phyloP scores from a whole-genome alignment of 2,888 invertebrate species.

The Parascotia fuliginaria region DNA sequence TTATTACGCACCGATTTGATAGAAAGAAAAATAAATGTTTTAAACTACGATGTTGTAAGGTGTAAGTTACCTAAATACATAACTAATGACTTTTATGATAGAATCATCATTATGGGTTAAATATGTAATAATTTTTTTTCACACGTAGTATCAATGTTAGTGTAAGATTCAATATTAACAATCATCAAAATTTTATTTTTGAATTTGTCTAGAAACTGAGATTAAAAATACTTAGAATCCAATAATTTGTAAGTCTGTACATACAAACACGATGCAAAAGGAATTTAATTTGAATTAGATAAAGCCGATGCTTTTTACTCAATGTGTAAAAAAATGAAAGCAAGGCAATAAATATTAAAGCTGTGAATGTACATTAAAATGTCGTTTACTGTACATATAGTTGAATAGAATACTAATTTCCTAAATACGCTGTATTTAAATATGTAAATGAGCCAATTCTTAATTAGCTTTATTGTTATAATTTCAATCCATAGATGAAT shows the following conservation, averaged over 20 bases:
- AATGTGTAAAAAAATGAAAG: constrained; percentile 2
- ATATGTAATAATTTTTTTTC: not conserved
- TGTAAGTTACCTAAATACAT: not conserved
- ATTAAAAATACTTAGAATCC: constrained; percentile 20
- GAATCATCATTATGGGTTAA: not conserved
- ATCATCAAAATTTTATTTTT: not conserved
- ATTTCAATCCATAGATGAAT: not conserved
- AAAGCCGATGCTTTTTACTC: constrained; percentile 36
- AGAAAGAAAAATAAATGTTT: not conserved
- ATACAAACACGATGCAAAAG: constrained; percentile 70
- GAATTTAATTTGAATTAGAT: constrained; percentile 67
- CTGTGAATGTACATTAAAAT: constrained; percentile 13
- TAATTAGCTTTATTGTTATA: not conserved
- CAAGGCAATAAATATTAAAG: constrained; percentile 6
- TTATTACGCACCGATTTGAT: too few relatives aligned
- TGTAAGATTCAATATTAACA: too few relatives aligned
- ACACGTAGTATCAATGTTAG: not conserved
- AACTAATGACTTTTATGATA: not conserved
- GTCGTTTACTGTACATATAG: not conserved
- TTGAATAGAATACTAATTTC: constrained; percentile 1
- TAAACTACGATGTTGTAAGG: constrained; percentile 1
- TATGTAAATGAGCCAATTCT: constrained; percentile 6
- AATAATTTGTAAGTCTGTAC: constrained; percentile 52
- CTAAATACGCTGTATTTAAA: not conserved
- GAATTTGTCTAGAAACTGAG: not conserved